phyloP scores from a whole-genome alignment of 2,888 invertebrate genomes.

The Scaptodrosophila latifasciaeformis region DNA sequence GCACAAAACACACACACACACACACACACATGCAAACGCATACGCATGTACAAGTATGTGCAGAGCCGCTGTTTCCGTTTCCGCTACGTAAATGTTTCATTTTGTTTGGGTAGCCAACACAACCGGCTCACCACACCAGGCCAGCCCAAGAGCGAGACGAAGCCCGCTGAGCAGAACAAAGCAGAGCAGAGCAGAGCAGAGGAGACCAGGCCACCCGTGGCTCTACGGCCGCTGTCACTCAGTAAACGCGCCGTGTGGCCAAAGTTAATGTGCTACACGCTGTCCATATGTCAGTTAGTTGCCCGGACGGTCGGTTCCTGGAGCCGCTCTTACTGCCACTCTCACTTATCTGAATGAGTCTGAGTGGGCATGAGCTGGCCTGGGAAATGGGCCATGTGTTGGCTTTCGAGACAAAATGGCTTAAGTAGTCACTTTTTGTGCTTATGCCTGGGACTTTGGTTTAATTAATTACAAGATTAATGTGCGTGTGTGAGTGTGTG shows the following conservation, averaged over 20 bases:
- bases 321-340: too few species aligned
- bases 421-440: slow-evolving; percentile 69
- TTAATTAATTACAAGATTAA: slow-evolving; percentile 68
- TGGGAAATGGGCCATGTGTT: slow-evolving; percentile 50
- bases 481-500: slow-evolving; percentile 32
- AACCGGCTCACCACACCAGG: not conserved
- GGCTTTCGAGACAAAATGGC: slow-evolving; percentile 63
- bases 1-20: not conserved
- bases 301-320: too few species aligned
- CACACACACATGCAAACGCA: not conserved
- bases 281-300: slow-evolving; percentile 64
- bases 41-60: slow-evolving; percentile 12
- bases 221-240: slow-evolving; percentile 62
- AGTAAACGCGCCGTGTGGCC: slow-evolving; percentile 39
- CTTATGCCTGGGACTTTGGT: slow-evolving; percentile 68
- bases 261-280: slow-evolving; percentile 58
- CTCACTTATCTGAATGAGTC: too few species aligned
- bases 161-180: not conserved
- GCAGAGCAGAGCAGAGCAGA: too few species aligned
- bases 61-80: slow-evolving; percentile 54
- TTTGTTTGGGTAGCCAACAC: slow-evolving; percentile 41
- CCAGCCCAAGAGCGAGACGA: slow-evolving; percentile 12
- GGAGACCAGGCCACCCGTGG: too few species aligned
- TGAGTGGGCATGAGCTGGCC: too few species aligned
- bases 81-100: slow-evolving; percentile 65